These are phyloP conservation scores for Paramisgurnus dabryanus DNA, from an alignment of 2,113 vertebrate species.

Conservation along the genomic window DNA sequence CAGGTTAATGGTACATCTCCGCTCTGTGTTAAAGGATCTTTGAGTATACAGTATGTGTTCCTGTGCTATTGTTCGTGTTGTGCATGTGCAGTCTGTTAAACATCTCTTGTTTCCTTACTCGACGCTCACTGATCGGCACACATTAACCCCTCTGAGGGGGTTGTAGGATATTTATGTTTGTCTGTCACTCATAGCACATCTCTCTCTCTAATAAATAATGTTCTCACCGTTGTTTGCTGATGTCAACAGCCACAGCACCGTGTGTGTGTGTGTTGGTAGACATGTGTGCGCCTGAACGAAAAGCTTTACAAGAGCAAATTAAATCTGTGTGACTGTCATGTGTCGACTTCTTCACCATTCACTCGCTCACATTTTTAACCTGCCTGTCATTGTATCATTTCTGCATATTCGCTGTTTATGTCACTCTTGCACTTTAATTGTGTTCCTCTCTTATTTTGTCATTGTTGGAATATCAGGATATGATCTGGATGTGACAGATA, in stretches of 20 bases:
- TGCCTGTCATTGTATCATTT: slow-evolving; percentile 6
- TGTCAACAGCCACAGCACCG: slow-evolving; percentile 56
- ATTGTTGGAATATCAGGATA: neutral
- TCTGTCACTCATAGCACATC: slow-evolving; percentile 67
- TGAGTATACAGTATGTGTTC: neutral
- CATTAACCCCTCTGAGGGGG: slow-evolving; percentile 71
- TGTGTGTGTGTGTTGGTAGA: slow-evolving; percentile 27
- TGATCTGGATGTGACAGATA: neutral
- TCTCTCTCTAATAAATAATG: slow-evolving; percentile 70
- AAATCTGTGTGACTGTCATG: slow-evolving; percentile 65
- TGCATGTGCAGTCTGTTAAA: slow-evolving; percentile 11
- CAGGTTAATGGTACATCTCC: neutral
- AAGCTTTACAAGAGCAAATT: slow-evolving; percentile 61
- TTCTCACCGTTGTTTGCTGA: slow-evolving; percentile 63
- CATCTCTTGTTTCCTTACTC: slow-evolving; percentile 23
- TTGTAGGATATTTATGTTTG: slow-evolving; percentile 73
- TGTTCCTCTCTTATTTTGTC: neutral
- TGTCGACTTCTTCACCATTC: slow-evolving; percentile 54
- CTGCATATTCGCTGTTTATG: slow-evolving; percentile 14
- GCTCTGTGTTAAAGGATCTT: neutral
- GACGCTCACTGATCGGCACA: slow-evolving; percentile 66
- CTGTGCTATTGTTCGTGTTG: slow-evolving; percentile 1
- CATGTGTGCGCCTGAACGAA: slow-evolving; percentile 32
- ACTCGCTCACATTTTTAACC: neutral
- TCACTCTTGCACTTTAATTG: neutral